Percentiles rank a stretch among this genome's conserved stretches.
Conservation (phyloP, 1,140 invertebrate species). For the Drosophila lini region DNA sequence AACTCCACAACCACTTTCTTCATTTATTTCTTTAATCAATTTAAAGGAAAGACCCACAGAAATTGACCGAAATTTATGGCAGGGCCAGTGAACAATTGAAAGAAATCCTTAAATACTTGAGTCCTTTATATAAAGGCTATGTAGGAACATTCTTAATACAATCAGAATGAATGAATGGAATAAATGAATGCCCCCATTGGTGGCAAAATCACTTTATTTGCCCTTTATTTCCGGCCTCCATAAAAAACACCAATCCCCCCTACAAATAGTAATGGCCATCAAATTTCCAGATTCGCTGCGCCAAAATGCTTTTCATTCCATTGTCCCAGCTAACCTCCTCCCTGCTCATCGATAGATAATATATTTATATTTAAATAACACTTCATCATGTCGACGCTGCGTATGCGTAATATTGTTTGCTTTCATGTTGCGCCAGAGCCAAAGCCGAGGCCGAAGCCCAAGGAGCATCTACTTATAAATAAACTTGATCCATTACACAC, state of each 20-base stretch:
- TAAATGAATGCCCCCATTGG: constrained; percentile 1
- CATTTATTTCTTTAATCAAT: not conserved
- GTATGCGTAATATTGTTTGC: constrained; percentile 81
- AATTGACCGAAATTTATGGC: not conserved
- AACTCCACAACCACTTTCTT: fast-evolving
- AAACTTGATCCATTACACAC: constrained; percentile 79
- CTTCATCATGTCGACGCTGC: constrained; percentile 73
- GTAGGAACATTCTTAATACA: constrained; percentile 28
- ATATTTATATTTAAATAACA: constrained; percentile 83
- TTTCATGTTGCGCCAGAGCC: constrained; percentile 55
- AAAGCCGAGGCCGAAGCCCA: constrained; percentile 10
- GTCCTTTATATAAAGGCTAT: not conserved
- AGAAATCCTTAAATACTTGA: not conserved
- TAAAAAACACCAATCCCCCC: constrained; percentile 50
- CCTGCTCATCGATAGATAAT: constrained; percentile 78
- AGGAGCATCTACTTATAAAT: constrained; percentile 64
- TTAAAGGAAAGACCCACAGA: not conserved
- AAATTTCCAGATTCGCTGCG: constrained; percentile 77
- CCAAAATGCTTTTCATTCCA: constrained; percentile 65
- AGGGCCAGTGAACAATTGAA: constrained; percentile 3
- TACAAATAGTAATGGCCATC: constrained; percentile 60
- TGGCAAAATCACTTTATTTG: constrained; percentile 42
- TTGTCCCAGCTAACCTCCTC: constrained; percentile 24
- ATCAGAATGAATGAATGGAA: constrained; percentile 19
- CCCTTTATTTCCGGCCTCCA: constrained; percentile 33